Percentiles rank a stretch among this genome's conserved stretches.
Conservation (phyloP, 2,797 vertebrate genomes). For the Paratrypauchen microcephalus region DNA sequence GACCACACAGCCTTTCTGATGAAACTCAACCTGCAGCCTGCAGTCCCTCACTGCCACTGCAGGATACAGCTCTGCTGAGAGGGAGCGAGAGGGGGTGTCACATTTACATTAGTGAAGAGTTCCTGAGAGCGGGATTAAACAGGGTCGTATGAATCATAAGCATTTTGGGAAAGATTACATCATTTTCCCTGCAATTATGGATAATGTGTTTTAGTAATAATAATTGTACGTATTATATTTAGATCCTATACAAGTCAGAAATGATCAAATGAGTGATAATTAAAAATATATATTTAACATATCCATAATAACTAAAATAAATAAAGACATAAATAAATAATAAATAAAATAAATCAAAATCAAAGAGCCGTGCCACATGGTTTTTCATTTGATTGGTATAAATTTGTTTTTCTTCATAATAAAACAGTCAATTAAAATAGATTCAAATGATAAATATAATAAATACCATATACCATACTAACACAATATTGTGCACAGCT, state of each 20-base stretch:
- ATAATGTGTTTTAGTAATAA: not conserved
- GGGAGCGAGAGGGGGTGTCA: not conserved
- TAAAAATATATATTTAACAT: too few relatives aligned
- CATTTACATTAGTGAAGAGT: slow-evolving; percentile 38
- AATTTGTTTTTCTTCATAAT: too few relatives aligned
- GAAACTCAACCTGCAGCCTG: slow-evolving; percentile 50
- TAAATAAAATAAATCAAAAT: too few relatives aligned
- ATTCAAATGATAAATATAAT: too few relatives aligned
- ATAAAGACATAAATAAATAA: too few relatives aligned
- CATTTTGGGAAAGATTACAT: slow-evolving; percentile 13
- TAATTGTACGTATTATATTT: not conserved
- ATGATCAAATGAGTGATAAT: not conserved
- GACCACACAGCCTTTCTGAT: slow-evolving; percentile 71
- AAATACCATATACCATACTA: too few relatives aligned
- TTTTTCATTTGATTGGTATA: too few relatives aligned
- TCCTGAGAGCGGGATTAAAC: slow-evolving; percentile 20
- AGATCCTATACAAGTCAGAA: too few relatives aligned
- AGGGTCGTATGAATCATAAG: slow-evolving; percentile 3
- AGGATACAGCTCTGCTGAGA: not conserved
- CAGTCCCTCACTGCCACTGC: slow-evolving; percentile 27
- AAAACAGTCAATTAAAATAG: too few relatives aligned
- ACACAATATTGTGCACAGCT: too few relatives aligned
- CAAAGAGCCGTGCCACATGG: too few relatives aligned
- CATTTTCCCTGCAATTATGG: not conserved
- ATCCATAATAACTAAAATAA: too few relatives aligned